These are phyloP conservation scores for Hemibagrus guttatus DNA, from an alignment of 2,797 vertebrate species.

Conservation along the genomic window DNA sequence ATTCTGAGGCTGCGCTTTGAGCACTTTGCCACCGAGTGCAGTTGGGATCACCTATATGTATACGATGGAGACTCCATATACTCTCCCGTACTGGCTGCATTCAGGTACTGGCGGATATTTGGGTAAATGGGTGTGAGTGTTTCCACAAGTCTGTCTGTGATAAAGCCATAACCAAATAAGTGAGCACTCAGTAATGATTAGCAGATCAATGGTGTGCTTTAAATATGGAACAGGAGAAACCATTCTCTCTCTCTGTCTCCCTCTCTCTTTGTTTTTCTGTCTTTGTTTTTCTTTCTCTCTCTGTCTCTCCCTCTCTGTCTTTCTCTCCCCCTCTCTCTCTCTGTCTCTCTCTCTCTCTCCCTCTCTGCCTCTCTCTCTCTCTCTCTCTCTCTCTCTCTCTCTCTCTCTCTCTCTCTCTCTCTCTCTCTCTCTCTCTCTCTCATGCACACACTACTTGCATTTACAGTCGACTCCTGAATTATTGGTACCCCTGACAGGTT, in stretches of 20 bases:
- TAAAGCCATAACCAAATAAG: slow-evolving; percentile 27
- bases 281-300: not conserved
- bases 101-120: slow-evolving; percentile 75
- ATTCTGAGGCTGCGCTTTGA: slow-evolving; percentile 89
- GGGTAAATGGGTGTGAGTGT: not conserved
- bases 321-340: too few species aligned
- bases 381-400: not conserved
- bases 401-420: not conserved
- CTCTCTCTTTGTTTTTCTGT: too few species aligned
- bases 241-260: not conserved
- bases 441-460: not conserved
- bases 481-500: not conserved
- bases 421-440: not conserved
- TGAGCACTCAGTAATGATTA: slow-evolving; percentile 17
- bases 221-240: slow-evolving; percentile 7
- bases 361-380: not conserved
- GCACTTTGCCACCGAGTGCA: slow-evolving; percentile 97
- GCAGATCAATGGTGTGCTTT: slow-evolving; percentile 24
- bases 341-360: not conserved
- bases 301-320: not conserved
- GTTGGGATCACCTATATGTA: slow-evolving; percentile 96
- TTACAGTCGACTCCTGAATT: not conserved
- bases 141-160: not conserved
- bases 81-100: slow-evolving; percentile 89
- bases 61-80: slow-evolving; percentile 96